Evolutionary conservation across 2,113 vertebrate genomes (phyloP).

Genomic region (Anas platyrhynchos): DNA sequence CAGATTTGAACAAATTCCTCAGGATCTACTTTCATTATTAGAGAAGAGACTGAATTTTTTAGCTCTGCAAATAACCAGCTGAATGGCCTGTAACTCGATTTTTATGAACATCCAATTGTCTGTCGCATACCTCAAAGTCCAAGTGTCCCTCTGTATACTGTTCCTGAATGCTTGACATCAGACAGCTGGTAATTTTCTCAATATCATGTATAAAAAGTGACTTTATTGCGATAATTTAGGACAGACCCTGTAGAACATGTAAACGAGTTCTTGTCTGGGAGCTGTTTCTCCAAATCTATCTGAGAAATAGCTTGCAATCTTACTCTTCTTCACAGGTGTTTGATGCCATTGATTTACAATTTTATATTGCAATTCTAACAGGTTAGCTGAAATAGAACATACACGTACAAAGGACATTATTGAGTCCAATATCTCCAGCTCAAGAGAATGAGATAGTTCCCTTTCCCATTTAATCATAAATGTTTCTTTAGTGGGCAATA

Average conservation of each 20-base stretch:
- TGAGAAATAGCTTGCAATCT: conserved; percentile 70
- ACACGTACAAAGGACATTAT: conserved; percentile 72
- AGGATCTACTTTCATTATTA: conserved; percentile 9
- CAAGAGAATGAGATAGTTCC: conserved; percentile 72
- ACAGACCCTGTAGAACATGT: conserved; percentile 58
- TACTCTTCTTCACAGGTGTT: conserved; percentile 71
- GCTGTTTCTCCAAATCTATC: conserved; percentile 69
- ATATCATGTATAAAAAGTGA: conserved; percentile 62
- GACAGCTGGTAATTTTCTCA: conserved; percentile 61
- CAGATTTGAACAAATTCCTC: conserved; percentile 35
- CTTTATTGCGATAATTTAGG: conserved; percentile 70
- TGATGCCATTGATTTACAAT: conserved; percentile 73
- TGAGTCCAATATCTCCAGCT: conserved; percentile 72
- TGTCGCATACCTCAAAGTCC: conserved; percentile 25
- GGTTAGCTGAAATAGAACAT: conserved; percentile 75
- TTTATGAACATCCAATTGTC: conserved; percentile 58
- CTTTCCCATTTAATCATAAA: conserved; percentile 76
- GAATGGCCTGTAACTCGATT: conserved; percentile 30
- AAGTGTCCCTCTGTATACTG: conserved; percentile 22
- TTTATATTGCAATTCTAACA: conserved; percentile 72
- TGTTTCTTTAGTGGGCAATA: conserved; percentile 77
- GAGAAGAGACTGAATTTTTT: conserved; percentile 44
- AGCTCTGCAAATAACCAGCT: conserved; percentile 35
- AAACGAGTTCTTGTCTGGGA: conserved; percentile 62
- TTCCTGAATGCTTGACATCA: conserved; percentile 55